Conservation (phyloP, 2,888 invertebrate species). For the Latrodectus elegans region DNA sequence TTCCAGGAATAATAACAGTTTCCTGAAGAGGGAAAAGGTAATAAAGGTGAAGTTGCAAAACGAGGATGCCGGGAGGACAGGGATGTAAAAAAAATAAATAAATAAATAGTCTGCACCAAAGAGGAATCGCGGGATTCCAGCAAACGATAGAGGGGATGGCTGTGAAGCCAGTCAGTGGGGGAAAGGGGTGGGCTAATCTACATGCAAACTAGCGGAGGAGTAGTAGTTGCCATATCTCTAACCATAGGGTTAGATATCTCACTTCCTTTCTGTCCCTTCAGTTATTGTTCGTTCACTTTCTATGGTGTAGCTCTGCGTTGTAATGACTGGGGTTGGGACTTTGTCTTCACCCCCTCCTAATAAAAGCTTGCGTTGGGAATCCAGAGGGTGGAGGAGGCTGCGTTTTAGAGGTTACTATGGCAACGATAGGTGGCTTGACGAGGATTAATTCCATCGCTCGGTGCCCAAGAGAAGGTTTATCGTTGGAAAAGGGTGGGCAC, state of each 20-base stretch:
- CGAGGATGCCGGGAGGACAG: too few species aligned
- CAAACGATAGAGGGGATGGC: conserved; percentile 1
- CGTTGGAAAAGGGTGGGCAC: conserved; percentile 31
- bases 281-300: conserved; percentile 12
- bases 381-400: conserved; percentile 3
- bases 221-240: conserved; percentile 52
- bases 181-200: conserved; percentile 53
- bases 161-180: not conserved
- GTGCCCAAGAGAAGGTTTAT: conserved; percentile 52
- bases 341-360: conserved; percentile 30
- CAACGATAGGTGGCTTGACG: conserved; percentile 65
- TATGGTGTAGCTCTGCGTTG: conserved; percentile 16
- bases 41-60: too few species aligned
- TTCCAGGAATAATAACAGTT: too few species aligned
- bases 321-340: not conserved
- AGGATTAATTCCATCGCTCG: conserved; percentile 68
- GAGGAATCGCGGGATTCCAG: not conserved
- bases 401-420: conserved; percentile 52
- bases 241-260: conserved; percentile 48
- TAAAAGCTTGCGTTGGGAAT: conserved; percentile 36
- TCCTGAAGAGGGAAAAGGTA: too few species aligned
- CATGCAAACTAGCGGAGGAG: conserved; percentile 21
- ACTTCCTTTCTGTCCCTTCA: not conserved
- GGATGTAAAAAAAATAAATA: too few species aligned
- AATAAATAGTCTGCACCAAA: too few species aligned